Evolutionary conservation across 2,888 invertebrate genomes (phyloP).

Genomic region (Phymatocera aterrima): DNA sequence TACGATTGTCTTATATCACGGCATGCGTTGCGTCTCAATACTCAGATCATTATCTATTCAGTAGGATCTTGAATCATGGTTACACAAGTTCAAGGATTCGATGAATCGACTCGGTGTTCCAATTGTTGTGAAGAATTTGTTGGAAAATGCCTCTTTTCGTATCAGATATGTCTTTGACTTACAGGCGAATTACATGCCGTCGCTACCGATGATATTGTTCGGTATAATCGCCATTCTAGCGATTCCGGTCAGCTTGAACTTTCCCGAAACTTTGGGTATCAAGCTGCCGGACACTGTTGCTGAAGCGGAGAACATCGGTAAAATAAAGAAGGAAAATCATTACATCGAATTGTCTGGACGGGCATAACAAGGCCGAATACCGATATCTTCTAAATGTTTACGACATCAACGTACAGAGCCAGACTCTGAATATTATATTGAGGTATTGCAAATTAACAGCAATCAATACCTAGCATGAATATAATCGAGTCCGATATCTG

Average conservation of each 20-base stretch:
- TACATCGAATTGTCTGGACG: neutral
- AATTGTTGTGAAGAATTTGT: neutral
- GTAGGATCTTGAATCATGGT: neutral
- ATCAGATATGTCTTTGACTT: conserved; percentile 12
- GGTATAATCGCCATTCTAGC: conserved; percentile 80
- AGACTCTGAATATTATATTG: neutral
- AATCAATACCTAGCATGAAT: no score
- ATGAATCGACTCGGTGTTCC: neutral
- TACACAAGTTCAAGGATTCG: neutral
- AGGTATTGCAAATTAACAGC: no score
- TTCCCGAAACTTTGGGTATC: conserved; percentile 84
- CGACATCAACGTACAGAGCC: neutral
- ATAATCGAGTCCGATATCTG: no score
- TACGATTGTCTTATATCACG: neutral
- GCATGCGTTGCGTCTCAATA: conserved; percentile 48
- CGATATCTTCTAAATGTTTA: no score
- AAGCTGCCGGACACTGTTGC: conserved; percentile 82
- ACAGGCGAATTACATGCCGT: conserved; percentile 67
- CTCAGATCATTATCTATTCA: neutral
- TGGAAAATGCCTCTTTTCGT: neutral
- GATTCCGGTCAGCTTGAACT: conserved; percentile 79
- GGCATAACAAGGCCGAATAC: neutral
- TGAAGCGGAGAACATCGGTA: conserved; percentile 79
- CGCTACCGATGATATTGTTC: conserved; percentile 81
- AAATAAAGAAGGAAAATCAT: conserved; percentile 7